These are phyloP conservation scores for Catocala fraxini DNA, from an alignment of 2,888 invertebrate genomes.

Conservation along the genomic window DNA sequence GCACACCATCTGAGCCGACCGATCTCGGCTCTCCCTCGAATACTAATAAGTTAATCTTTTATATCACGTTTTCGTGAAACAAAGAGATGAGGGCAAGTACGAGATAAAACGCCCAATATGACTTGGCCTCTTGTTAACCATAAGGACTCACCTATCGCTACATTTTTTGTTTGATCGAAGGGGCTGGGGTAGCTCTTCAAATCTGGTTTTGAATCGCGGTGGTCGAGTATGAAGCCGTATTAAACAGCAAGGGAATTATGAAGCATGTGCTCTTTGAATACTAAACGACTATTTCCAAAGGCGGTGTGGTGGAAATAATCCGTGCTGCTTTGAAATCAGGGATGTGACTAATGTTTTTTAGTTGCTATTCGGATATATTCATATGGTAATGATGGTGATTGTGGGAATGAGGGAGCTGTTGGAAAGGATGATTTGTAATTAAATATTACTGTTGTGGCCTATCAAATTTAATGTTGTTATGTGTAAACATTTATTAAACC, in stretches of 20 bases:
- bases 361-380: slow-evolving; percentile 56
- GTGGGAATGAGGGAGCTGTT: slow-evolving; percentile 40
- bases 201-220: slow-evolving; percentile 67
- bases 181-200: slow-evolving; percentile 56
- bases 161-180: slow-evolving; percentile 43
- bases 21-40: slow-evolving; percentile 72
- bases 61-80: slow-evolving; percentile 85
- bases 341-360: slow-evolving; percentile 66
- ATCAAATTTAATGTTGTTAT: too few species aligned
- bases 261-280: slow-evolving; percentile 83
- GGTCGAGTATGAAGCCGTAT: slow-evolving; percentile 81
- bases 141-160: slow-evolving; percentile 33
- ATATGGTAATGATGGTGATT: slow-evolving; percentile 66
- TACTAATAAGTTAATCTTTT: slow-evolving; percentile 87
- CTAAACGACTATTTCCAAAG: slow-evolving; percentile 76
- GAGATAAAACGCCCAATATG: slow-evolving; percentile 70
- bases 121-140: slow-evolving; percentile 59
- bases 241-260: slow-evolving; percentile 84
- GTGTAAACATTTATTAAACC: too few species aligned
- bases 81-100: slow-evolving; percentile 82
- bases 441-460: background rate
- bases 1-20: slow-evolving; percentile 72
- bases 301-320: slow-evolving; percentile 64
- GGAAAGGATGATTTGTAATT: slow-evolving; percentile 27
- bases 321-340: slow-evolving; percentile 57